Percentiles rank a stretch among this genome's conserved stretches.
Evolutionary conservation across 2,797 vertebrate species (phyloP).

Genomic region (Clarias platycephalus): DNA sequence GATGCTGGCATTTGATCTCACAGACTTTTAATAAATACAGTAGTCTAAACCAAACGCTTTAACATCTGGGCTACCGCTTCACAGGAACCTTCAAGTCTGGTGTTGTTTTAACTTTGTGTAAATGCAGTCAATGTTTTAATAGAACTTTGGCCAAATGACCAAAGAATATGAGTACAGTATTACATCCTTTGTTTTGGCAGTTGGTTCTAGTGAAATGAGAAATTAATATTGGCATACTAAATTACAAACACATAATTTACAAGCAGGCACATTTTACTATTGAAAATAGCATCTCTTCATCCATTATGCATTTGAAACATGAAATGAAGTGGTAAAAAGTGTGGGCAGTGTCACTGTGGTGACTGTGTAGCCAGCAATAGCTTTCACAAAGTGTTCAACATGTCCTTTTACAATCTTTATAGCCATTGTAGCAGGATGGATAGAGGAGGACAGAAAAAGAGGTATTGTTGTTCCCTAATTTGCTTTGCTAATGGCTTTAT

Average conservation of each 20-base stretch:
- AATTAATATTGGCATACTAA: not conserved
- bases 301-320: not conserved
- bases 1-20: not conserved
- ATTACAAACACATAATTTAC: not conserved
- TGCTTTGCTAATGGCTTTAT: conserved; percentile 59
- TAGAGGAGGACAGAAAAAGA: conserved; percentile 94
- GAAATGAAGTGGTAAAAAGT: conserved; percentile 12
- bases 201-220: not conserved
- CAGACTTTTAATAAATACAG: not conserved
- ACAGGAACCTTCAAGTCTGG: not conserved
- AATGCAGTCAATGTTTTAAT: not conserved
- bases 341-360: not conserved
- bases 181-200: not conserved
- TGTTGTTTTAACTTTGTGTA: too few relatives aligned
- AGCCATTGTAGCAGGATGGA: conserved; percentile 86
- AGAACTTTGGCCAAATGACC: not conserved
- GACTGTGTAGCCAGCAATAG: not conserved
- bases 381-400: conserved; percentile 36
- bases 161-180: not conserved
- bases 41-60: not conserved
- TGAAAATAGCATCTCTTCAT: not conserved
- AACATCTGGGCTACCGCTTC: not conserved
- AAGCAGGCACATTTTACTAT: not conserved
- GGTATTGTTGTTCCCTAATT: conserved; percentile 79
- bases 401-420: conserved; percentile 54